Evolutionary conservation across 2,888 invertebrate genomes (phyloP), one percentile per base, ranked within the genome.

Genomic region (Drosophila kuntzei): DNA sequence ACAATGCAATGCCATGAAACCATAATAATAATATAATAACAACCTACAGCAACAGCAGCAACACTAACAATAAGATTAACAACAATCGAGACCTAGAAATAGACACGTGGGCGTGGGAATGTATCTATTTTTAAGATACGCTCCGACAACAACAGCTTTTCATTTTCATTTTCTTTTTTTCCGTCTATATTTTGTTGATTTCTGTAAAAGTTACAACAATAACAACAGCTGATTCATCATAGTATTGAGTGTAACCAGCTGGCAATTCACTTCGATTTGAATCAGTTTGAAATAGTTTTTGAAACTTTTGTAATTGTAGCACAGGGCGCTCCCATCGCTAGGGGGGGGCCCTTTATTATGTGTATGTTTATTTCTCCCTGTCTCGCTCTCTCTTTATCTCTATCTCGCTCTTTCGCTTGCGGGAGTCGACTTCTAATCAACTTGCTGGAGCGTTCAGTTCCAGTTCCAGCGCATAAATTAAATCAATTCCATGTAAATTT

Each of bases 91-190:
- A 74, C 84, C 85, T 79, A 84, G 75, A 85, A 85, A 85, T 85
- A 85, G 87, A 79, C 73, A 80, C 76, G 87, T 85, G 85, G 87
- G 85, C 85, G 85, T 85, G 85, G 87, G 85, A 85, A 85, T 76
- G 51, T 69, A 69, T 76, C 82, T 85, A 85, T 87, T 80, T 81
- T 54, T 70, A 70, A 68, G 60, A 46, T 71, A 66, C 57, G 39
- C 44, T 47, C 32, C 41, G 32, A 22, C 20, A 43, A 54, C 32
- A 64, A 20, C 20, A 61, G 61, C 29, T 69, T 64, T 71, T 61
- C 60, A 61, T 51, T 59, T 63, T 43, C 43, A 18, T 39, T 54
- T 60, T 12, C 25, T 12, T 49, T 46, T 9, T 43, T 44, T 20
- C 16, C 8, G 27, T 58, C 16, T 20, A n/a, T 25, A 14, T 22